phyloP scores from a whole-genome alignment of 2,113 vertebrate species.

The Ceyx margarethae region DNA sequence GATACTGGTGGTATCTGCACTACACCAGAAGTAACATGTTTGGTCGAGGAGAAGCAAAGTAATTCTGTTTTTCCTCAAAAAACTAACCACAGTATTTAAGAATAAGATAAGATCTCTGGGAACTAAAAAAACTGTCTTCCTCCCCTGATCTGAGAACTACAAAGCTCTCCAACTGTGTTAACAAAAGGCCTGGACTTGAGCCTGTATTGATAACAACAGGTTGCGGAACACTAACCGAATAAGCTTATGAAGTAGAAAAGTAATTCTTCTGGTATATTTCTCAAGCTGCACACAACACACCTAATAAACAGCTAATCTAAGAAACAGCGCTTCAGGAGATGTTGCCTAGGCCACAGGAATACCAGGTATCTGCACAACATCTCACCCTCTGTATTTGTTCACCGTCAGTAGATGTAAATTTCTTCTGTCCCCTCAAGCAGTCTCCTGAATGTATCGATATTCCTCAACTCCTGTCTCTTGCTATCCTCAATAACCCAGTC shows the following conservation, averaged over 20 bases:
- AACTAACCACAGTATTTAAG: neutral
- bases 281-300: neutral
- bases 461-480: neutral
- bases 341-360: neutral
- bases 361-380: neutral
- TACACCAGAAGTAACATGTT: neutral
- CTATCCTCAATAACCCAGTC: neutral
- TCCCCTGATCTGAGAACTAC: neutral
- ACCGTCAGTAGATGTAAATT: neutral
- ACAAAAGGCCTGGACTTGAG: neutral
- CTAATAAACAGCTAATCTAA: neutral
- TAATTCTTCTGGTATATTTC: neutral
- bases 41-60: neutral
- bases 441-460: neutral
- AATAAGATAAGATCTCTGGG: neutral
- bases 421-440: neutral
- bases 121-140: neutral
- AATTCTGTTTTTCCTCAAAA: neutral
- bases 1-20: neutral
- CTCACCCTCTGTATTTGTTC: fast-evolving
- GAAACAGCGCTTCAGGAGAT: neutral
- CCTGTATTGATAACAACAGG: neutral
- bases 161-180: neutral
- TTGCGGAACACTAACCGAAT: neutral
- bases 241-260: neutral